Base-by-base conservation (phyloP, 2,113 vertebrate genomes). In the Rhea americana region DNA sequence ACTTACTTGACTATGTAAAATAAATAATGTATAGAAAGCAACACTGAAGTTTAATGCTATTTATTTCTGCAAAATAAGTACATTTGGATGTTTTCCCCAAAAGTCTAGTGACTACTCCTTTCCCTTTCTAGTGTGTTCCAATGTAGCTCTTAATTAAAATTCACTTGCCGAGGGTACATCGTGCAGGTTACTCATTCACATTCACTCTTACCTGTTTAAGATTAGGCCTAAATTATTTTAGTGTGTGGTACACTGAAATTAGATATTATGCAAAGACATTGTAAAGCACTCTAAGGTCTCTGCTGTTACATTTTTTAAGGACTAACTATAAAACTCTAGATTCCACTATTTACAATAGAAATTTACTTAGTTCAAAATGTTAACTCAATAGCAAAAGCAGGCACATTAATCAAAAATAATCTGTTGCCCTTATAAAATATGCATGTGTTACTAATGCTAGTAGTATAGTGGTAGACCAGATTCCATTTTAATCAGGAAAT, bases 151-250 rank as follows among this genome's bases (percentile, higher is more conserved):
- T 92, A 91, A 93, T 88, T 86, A 58, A 5, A 93, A 77, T 74
- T 91, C 87, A 65, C 55, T 58, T 30, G 55, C 55, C 32, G 28
- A 58, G 55, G 30, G 25, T 30, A 58, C 55, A 18, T 58, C 18
- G 16, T 16, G 8, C 55, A 32, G 55, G 55, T 58, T 58, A 58
- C 9, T 47, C 45, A 47, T 17, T 47, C 45, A 47, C 51, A 88
- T 20, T 73, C 94, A 84, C 32, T 79, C 39, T 80, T 35, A 94
- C 45, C 26, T 94, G 78, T 77, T 96, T 93, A 88, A 83, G 47
- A 89, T 93, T 80, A 94, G 13, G 35, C 30, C 89, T 90, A 79
- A 91, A 83, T 91, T 95, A 85, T 88, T 94, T 93, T 35, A 78
- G 32, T 81, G 87, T 13, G 73, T 53, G 19, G 10, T 82, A 53